Evolutionary conservation across 2,113 vertebrate species (phyloP), one percentile per base, ranked within the genome.

Genomic region (Chrysochloris asiatica): DNA sequence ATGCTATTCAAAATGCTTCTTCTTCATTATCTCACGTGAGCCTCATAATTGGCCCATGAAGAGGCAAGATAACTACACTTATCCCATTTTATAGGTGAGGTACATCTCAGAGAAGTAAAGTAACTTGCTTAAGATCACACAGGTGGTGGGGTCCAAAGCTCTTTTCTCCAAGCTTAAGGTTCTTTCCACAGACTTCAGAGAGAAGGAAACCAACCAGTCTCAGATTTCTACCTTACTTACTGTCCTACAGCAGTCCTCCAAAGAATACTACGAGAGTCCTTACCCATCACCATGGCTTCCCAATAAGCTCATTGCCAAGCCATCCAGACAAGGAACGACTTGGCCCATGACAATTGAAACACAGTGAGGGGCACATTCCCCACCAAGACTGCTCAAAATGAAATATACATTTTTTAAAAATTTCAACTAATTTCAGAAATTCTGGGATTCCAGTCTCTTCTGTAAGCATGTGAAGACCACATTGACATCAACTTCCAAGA

Each of bases 1-100:
- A 59, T 90, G 75, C 90, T 95, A 93, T 86, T 85, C 86, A 83
- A 88, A 96, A 93, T 83, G 93, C 91, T 92, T 88, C n/a, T 56
- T 90, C 86, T 93, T 96, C 93, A 90, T 95, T 90, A 94, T 86
- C 92, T 81, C 69, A 9, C 72, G 65, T 78, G 80, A 80, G 71
- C 52, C 69, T 80, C 52, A 1, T 92, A 90, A 95, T 43, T 52
- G 86, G 59, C 67, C 92, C 88, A 80, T 3, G 65, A 90, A 83
- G 95, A 93, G 52, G 36, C 83, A 59, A 43, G 24, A 80, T 61
- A 59, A 88, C 73, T 75, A 83, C 50, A 65, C 56, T 82, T 83
- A 73, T 47, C 61, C 75, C 43, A 77, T 48, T 91, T 65, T 79
- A 59, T 61, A 86, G 36, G 50, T 76, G 38, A 93, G 41, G 71